Conservation (phyloP, 2,113 vertebrate species). For the Gallinago media region DNA sequence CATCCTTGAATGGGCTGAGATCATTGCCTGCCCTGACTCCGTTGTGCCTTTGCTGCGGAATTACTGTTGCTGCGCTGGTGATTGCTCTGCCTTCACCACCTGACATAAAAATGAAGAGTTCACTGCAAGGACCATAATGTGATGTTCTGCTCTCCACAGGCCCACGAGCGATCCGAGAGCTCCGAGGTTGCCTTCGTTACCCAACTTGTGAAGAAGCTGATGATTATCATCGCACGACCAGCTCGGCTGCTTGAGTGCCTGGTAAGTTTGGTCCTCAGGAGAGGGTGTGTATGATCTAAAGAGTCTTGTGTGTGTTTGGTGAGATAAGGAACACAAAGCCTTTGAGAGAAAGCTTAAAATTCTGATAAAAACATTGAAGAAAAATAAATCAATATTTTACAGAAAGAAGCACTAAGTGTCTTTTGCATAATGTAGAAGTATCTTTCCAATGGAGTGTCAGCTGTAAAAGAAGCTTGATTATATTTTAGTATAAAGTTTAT, state of each 20-base stretch:
- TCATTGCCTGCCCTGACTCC: background rate
- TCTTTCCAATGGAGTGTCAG: background rate
- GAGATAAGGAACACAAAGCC: background rate
- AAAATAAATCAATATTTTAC: background rate
- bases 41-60: background rate
- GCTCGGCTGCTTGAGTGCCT: conserved; percentile 95
- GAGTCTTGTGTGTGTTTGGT: background rate
- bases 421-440: background rate
- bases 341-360: background rate
- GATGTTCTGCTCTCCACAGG: conserved; percentile 74
- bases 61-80: background rate
- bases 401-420: too few species aligned
- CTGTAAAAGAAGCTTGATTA: background rate
- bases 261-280: conserved; percentile 77
- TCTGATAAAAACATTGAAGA: background rate
- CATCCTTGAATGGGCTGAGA: background rate
- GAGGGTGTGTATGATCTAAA: background rate
- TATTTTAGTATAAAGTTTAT: background rate
- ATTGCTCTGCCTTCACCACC: background rate
- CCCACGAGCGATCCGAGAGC: conserved; percentile 94
- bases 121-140: background rate
- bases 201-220: conserved; percentile 92
- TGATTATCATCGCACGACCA: conserved; percentile 95
- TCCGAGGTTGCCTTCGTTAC: conserved; percentile 95
- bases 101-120: background rate